Percentiles rank a stretch among this genome's conserved stretches.
Conservation (phyloP, 2,797 vertebrate genomes). For the Labroides dimidiatus region DNA sequence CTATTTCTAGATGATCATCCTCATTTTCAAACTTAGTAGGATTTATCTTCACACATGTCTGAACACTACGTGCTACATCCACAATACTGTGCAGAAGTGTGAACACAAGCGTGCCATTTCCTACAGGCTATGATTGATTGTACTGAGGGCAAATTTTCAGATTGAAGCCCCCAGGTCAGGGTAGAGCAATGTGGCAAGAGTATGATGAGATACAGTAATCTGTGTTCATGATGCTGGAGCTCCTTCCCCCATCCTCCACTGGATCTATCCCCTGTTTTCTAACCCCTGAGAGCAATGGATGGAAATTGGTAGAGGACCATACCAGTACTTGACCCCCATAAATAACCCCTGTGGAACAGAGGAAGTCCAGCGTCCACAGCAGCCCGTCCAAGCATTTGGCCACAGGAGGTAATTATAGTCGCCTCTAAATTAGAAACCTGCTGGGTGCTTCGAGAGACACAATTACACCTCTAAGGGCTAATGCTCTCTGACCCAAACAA, state of each 20-base stretch:
- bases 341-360: conserved; percentile 57
- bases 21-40: not conserved
- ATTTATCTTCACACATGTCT: conserved; percentile 20
- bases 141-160: conserved; percentile 41
- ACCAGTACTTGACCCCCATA: conserved; percentile 61
- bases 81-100: not conserved
- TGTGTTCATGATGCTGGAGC: conserved; percentile 15
- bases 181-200: conserved; percentile 21
- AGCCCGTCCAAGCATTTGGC: conserved; percentile 44
- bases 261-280: conserved; percentile 22
- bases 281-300: conserved; percentile 12
- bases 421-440: conserved; percentile 62
- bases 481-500: conserved; percentile 49
- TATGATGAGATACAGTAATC: conserved; percentile 61
- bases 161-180: conserved; percentile 55
- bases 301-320: conserved; percentile 46
- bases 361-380: conserved; percentile 31
- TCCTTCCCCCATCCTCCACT: conserved; percentile 27
- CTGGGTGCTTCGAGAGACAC: conserved; percentile 32
- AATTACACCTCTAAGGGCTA: conserved; percentile 28
- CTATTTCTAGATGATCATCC: not conserved
- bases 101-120: conserved; percentile 16
- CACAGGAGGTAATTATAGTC: conserved; percentile 64
- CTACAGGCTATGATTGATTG: conserved; percentile 54
- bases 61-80: not conserved